Evolutionary conservation across 2,888 invertebrate genomes (phyloP), one percentile per base, ranked within the genome.

Genomic region (Sisyra nigra): DNA sequence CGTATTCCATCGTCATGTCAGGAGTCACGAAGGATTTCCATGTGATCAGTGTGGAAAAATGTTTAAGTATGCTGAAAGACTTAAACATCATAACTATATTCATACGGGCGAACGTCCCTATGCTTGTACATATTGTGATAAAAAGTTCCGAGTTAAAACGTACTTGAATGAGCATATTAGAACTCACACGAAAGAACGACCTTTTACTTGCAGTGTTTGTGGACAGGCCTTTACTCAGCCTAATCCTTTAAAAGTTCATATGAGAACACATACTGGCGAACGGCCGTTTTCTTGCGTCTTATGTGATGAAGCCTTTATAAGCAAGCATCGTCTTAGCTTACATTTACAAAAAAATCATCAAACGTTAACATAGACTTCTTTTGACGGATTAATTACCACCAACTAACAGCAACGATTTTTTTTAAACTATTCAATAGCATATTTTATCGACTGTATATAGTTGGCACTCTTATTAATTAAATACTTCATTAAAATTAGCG

Each of bases 221-320:
- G 45, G 47, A 8, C 48, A 46, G 17, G 47, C 47, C 3, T 48
- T 42, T 32, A 44, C 37, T 30, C 73, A 72, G 38, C 61, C 66
- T 15, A 68, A 72, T 1, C 72, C 72, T 45, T 54, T 72, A 43
- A 74, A 73, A 50, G 54, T 68, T 4, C 75, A 74, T 51, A 57
- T 68, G 50, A 64, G 66, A 36, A 65, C 66, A 0, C 71, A 71
- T 50, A 45, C 39, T 3, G 45, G 45, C 9, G 45, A 45, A 17
- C 32, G 40, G 15, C 45, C 45, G 10, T 45, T 42, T 31, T 31
- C 14, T 4, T 45, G 45, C 29, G 18, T 14, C 9, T 24, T 42
- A 6, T 45, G 45, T 13, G 13, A 13, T 5, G 14, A 34, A 33
- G 32, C 32, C 8, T 45, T 42, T 43, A 24, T 42, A 13, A 40